Percentiles rank a stretch among this genome's conserved stretches.
Evolutionary conservation across 2,888 invertebrate species (phyloP).

Genomic region (Pemphredon lugubris): DNA sequence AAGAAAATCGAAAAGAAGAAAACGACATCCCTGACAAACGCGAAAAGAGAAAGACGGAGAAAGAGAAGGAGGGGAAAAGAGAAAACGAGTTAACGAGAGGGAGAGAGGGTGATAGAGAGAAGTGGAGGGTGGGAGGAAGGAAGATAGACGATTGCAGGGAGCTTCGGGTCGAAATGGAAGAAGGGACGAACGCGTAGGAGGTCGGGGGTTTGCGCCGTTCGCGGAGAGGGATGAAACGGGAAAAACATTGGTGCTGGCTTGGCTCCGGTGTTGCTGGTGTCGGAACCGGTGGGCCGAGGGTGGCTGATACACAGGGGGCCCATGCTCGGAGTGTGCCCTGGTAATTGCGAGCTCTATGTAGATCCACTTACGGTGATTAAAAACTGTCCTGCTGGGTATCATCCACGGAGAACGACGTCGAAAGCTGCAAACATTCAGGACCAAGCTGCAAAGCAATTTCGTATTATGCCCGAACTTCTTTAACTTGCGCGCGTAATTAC

Average conservation of each 20-base stretch:
- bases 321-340: constrained; percentile 75
- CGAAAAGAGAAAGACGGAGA: constrained; percentile 3
- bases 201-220: constrained; percentile 38
- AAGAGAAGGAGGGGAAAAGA: constrained; percentile 4
- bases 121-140: constrained; percentile 27
- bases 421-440: constrained; percentile 20
- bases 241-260: constrained; percentile 62
- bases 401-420: constrained; percentile 63
- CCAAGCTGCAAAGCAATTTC: constrained; percentile 13
- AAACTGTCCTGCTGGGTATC: constrained; percentile 80
- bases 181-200: constrained; percentile 30
- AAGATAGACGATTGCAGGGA: constrained; percentile 5
- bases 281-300: constrained; percentile 55
- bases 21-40: background rate
- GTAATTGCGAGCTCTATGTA: constrained; percentile 81
- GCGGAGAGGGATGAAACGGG: constrained; percentile 65
- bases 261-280: constrained; percentile 47
- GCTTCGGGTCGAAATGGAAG: constrained; percentile 24
- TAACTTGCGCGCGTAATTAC: background rate
- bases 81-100: background rate
- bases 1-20: background rate
- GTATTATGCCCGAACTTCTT: constrained; percentile 14
- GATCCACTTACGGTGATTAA: constrained; percentile 82
- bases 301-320: constrained; percentile 77
- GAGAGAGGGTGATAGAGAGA: constrained; percentile 9